Base-by-base conservation (phyloP, 2,888 invertebrate species). In the Choristoneura rosaceana region DNA sequence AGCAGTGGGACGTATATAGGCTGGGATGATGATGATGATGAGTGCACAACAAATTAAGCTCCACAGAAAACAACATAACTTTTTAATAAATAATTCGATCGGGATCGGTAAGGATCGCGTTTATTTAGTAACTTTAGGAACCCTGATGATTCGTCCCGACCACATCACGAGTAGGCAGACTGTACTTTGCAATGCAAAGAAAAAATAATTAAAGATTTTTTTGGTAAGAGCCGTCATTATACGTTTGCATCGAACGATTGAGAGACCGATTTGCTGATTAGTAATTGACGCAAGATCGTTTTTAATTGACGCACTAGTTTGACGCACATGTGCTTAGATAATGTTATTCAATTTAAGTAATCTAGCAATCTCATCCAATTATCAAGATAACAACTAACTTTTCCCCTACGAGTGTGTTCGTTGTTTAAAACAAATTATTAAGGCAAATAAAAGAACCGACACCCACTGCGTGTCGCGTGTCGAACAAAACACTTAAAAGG, bases 271-370 rank as follows among this genome's bases (percentile, higher is more conserved):
- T 50, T 9, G n/a, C 10, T 15, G 50, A 50, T 64, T 50, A 50
- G 33, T 64, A 64, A 58, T 58, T 71, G 71, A 71, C 71, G 71
- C 67, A 68, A 45, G 10, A 59, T 59, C 12, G 59, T 59, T 59
- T 34, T 67, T 70, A 61, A 62, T 41, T 67, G 67, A 67, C 71
- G 71, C 58, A 62, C 61, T 62, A 15, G 38, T 67, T 45, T 55
- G 55, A 55, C 55, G 55, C 55, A 55, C 55, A 25, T 25, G 25
- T 4, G 55, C 55, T 12, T 12, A 66, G 52, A 67, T 60, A 66
- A 60, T 62, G 45, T 55, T 47, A 63, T 67, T 62, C 62, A 47
- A 71, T 62, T 67, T 62, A 47, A 45, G 47, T 67, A 38, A 67
- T 58, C 61, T 34, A 62, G 43, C 45, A 52, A 71, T 66, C 71